Evolutionary conservation across 2,113 vertebrate species (phyloP).

Genomic region (Percina caprodes): DNA sequence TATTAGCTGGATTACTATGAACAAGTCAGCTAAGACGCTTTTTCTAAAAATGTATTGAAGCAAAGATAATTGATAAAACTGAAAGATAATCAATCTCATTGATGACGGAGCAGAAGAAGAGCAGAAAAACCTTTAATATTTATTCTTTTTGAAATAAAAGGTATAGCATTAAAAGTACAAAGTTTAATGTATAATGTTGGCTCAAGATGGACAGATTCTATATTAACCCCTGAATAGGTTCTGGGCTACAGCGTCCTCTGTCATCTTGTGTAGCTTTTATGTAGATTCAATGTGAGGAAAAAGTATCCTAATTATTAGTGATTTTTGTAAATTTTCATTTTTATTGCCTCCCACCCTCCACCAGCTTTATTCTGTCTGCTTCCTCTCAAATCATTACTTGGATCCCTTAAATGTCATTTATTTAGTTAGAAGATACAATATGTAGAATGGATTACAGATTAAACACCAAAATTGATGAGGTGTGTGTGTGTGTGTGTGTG

Average conservation of each 20-base stretch:
- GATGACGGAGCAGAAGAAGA: too few relatives aligned
- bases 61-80: too few relatives aligned
- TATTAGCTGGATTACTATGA: too few relatives aligned
- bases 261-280: slow-evolving; percentile 24
- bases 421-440: not conserved
- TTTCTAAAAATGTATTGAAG: too few relatives aligned
- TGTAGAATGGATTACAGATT: not conserved
- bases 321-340: slow-evolving; percentile 21
- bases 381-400: slow-evolving; percentile 5
- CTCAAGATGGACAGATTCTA: slow-evolving; percentile 1
- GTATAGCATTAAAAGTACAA: not conserved
- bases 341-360: not conserved
- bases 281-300: slow-evolving; percentile 20
- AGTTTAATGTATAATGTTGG: not conserved
- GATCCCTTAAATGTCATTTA: slow-evolving; percentile 10
- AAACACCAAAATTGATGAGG: not conserved
- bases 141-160: not conserved
- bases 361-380: not conserved
- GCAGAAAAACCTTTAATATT: too few relatives aligned
- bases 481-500: not conserved
- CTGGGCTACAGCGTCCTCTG: slow-evolving; percentile 11
- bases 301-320: slow-evolving; percentile 23
- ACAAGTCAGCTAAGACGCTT: too few relatives aligned
- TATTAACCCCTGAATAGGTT: slow-evolving; percentile 26
- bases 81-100: too few relatives aligned